Conservation (phyloP, 64 coral and sea anemone genomes). For the Montipora capricornis region DNA sequence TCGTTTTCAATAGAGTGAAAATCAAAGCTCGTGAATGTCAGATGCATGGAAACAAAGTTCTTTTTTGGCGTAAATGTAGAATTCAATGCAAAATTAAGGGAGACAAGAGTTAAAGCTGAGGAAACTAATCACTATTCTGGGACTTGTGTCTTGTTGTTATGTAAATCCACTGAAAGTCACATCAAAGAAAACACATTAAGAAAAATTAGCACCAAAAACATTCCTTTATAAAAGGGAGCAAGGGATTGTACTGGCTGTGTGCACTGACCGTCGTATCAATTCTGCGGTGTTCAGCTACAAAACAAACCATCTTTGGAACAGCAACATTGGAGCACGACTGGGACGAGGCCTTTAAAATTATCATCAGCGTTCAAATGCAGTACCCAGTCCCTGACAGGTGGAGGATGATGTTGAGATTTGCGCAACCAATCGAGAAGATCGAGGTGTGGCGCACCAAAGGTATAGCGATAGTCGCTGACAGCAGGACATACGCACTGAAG, state of each 20-base stretch:
- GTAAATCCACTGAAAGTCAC: no score
- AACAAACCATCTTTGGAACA: not conserved
- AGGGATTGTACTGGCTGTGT: not conserved
- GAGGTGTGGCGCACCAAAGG: constrained; percentile 2
- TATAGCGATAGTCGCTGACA: not conserved
- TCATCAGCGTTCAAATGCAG: not conserved
- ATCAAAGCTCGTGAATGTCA: no score
- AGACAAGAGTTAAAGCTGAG: no score
- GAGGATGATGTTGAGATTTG: constrained; percentile 18
- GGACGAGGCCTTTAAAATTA: constrained; percentile 31
- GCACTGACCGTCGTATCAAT: not conserved
- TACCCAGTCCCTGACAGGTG: constrained; percentile 10
- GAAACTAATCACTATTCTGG: no score
- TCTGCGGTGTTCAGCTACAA: not conserved
- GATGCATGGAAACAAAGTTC: no score
- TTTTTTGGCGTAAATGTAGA: no score
- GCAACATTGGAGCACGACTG: constrained; percentile 27
- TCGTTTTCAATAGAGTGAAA: no score
- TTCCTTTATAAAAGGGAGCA: no score
- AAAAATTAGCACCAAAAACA: no score
- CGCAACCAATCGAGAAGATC: constrained; percentile 9
- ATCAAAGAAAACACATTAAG: no score
- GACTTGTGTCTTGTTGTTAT: no score
- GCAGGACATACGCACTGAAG: not conserved
- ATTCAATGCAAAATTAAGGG: no score